Conservation (phyloP, 2,113 vertebrate species). For the Apodemus sylvaticus region DNA sequence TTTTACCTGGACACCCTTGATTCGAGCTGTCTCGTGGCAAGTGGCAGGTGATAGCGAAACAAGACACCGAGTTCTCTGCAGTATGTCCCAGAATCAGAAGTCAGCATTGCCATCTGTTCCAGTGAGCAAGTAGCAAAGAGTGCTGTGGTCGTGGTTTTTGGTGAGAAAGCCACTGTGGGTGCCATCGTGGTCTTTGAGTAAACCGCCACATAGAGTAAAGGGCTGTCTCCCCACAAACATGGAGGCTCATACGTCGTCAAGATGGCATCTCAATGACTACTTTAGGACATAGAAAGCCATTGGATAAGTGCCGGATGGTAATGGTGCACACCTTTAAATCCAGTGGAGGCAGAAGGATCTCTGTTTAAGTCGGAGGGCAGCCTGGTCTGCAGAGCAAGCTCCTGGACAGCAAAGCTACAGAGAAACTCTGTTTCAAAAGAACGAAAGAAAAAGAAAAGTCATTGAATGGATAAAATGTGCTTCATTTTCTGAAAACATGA, state of each 20-base stretch:
- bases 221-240: neutral
- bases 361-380: neutral
- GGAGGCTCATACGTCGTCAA: neutral
- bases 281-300: conserved; percentile 6
- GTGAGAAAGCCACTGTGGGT: neutral
- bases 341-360: neutral
- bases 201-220: neutral
- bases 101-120: neutral
- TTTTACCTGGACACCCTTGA: conserved; percentile 7
- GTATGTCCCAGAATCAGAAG: neutral
- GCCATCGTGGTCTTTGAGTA: neutral
- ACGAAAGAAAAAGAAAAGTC: neutral
- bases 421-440: neutral
- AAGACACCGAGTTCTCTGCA: neutral
- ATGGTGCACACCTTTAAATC: neutral
- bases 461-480: neutral
- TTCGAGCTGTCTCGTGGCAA: neutral
- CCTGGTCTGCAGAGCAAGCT: neutral
- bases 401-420: neutral
- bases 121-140: neutral
- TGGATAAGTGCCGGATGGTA: neutral
- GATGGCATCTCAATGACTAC: neutral
- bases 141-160: neutral
- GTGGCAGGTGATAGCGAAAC: neutral
- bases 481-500: neutral